These are phyloP conservation scores for Idaea straminata DNA, from an alignment of 2,888 invertebrate species.

Conservation along the genomic window DNA sequence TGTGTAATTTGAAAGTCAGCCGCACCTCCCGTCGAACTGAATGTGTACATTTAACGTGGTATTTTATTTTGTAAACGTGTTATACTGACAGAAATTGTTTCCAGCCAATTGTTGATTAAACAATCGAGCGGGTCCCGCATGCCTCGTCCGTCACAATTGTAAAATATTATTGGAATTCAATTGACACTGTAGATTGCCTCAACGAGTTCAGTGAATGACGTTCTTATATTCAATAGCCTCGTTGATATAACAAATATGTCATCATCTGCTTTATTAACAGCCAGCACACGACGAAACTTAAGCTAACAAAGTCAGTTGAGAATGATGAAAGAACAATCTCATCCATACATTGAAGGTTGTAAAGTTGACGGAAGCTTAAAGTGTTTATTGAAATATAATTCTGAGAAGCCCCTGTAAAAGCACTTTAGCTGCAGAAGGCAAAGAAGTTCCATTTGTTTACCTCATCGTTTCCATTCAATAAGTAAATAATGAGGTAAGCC, in stretches of 20 bases:
- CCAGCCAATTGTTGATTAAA: slow-evolving; percentile 66
- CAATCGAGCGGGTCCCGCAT: slow-evolving; percentile 73
- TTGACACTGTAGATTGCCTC: slow-evolving; percentile 66
- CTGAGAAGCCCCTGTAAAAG: neutral
- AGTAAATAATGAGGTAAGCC: slow-evolving; percentile 24
- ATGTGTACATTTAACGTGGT: slow-evolving; percentile 39
- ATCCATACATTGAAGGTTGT: neutral
- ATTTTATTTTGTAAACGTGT: slow-evolving; percentile 52
- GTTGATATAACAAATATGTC: slow-evolving; percentile 24
- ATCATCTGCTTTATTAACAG: slow-evolving; percentile 23
- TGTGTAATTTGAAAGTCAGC: slow-evolving; percentile 34
- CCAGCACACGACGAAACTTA: neutral
- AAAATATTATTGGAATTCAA: slow-evolving; percentile 77
- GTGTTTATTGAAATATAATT: neutral
- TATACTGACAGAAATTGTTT: slow-evolving; percentile 52
- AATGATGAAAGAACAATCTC: neutral
- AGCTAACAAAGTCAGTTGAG: neutral
- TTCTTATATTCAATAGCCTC: slow-evolving; percentile 23
- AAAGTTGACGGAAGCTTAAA: neutral
- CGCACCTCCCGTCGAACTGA: slow-evolving; percentile 45
- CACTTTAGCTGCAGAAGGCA: neutral
- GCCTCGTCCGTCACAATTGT: slow-evolving; percentile 68
- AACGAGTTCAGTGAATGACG: slow-evolving; percentile 55
- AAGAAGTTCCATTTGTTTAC: neutral
- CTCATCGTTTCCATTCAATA: slow-evolving; percentile 19